Conservation (phyloP, 2,797 vertebrate genomes). For the Artibeus lituratus region DNA sequence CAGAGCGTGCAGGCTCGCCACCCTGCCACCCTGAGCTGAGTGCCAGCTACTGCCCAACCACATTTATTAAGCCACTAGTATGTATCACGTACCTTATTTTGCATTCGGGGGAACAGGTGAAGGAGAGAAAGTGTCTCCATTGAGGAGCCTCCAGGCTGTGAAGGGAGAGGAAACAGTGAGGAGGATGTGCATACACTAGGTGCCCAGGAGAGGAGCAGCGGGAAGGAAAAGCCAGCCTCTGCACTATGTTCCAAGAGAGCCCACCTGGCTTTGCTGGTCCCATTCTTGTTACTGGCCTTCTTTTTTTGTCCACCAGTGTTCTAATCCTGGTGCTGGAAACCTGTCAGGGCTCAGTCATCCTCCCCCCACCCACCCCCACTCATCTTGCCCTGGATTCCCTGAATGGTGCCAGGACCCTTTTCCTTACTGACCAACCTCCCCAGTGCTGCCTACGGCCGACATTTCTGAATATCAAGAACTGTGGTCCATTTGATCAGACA, state of each 20-base stretch:
- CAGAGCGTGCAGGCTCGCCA: background rate
- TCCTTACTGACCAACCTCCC: background rate
- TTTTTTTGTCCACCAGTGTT: background rate
- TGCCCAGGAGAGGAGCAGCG: background rate
- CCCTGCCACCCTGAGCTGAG: rapidly evolving
- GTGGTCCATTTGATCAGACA: background rate
- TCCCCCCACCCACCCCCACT: background rate
- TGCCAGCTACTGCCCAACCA: background rate
- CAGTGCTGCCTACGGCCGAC: background rate
- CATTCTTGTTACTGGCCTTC: background rate
- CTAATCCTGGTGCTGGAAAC: background rate
- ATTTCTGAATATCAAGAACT: background rate
- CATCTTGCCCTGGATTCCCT: too few species aligned
- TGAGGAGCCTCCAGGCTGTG: background rate
- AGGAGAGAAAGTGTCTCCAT: background rate
- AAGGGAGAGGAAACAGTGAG: background rate
- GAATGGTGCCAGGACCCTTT: background rate
- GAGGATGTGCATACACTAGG: background rate
- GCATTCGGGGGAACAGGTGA: background rate
- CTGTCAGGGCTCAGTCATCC: background rate
- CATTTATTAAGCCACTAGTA: background rate
- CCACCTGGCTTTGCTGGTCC: background rate
- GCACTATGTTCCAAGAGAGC: background rate
- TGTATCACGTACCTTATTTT: background rate
- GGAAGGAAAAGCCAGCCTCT: background rate